These are phyloP conservation scores for Aulostomus chinensis DNA, from an alignment of 2,797 vertebrate species.

Conservation along the genomic window DNA sequence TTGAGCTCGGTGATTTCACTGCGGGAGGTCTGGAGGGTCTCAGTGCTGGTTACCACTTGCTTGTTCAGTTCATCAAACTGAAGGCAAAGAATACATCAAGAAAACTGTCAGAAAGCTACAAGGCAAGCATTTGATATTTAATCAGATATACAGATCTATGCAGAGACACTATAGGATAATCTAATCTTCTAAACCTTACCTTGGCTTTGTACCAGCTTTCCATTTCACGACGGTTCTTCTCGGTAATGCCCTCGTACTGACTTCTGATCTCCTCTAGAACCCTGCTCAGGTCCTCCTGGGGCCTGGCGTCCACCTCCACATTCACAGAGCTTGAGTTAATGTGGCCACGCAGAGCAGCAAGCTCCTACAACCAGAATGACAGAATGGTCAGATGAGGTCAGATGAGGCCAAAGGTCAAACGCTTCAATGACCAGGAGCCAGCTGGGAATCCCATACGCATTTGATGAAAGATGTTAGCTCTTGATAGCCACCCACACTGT, in stretches of 20 bases:
- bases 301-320: slow-evolving; percentile 73
- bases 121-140: not conserved
- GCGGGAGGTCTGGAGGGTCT: slow-evolving; percentile 56
- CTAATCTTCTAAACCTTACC: slow-evolving; percentile 53
- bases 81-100: not conserved
- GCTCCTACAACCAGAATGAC: slow-evolving; percentile 56
- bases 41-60: slow-evolving; percentile 53
- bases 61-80: slow-evolving; percentile 78
- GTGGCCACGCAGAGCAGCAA: slow-evolving; percentile 48
- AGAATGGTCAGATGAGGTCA: not conserved
- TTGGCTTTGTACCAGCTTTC: slow-evolving; percentile 79
- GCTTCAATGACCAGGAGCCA: not conserved
- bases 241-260: slow-evolving; percentile 73
- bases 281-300: slow-evolving; percentile 57
- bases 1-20: slow-evolving; percentile 72
- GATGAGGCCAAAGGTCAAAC: not conserved
- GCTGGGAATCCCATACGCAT: no score
- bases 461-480: no score
- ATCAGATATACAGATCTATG: not conserved
- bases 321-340: slow-evolving; percentile 60
- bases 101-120: not conserved
- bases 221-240: slow-evolving; percentile 73
- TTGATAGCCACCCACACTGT: no score
- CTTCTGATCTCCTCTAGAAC: slow-evolving; percentile 52
- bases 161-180: not conserved